Conservation (phyloP, 2,888 invertebrate species). For the Pantelozetes paolii region DNA sequence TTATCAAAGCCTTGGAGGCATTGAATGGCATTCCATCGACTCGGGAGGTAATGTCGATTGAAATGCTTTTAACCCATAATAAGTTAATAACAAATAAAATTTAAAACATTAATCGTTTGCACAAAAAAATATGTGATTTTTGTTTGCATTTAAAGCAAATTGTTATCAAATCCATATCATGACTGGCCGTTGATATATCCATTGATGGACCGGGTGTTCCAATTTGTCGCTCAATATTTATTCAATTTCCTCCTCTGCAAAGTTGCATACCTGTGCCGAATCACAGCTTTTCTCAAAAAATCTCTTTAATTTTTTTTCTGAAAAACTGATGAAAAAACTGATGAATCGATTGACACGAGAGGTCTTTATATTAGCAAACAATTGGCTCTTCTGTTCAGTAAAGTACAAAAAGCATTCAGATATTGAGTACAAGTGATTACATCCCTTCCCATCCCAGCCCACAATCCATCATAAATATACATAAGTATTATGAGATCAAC, state of each 20-base stretch:
- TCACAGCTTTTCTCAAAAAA: too few relatives aligned
- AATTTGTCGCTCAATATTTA: background rate
- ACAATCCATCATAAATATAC: constrained; percentile 34
- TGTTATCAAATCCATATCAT: constrained; percentile 20
- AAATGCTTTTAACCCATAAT: constrained; percentile 25
- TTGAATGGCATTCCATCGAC: background rate
- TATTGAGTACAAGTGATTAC: background rate
- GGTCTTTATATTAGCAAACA: constrained; percentile 19
- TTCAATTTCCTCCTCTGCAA: background rate
- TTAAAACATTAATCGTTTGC: background rate
- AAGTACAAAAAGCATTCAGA: background rate
- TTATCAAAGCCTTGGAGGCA: constrained; percentile 17
- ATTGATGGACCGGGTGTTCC: background rate
- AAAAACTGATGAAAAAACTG: background rate
- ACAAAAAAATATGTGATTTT: background rate
- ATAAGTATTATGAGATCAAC: constrained; percentile 29
- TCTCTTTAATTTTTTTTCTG: background rate
- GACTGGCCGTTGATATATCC: background rate
- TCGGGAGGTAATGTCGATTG: background rate
- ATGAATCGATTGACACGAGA: constrained; percentile 28
- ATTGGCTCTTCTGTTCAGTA: background rate
- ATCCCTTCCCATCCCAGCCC: constrained; percentile 25
- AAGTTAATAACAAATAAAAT: constrained; percentile 5
- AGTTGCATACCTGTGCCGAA: too few relatives aligned
- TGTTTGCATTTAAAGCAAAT: background rate